phyloP scores from a whole-genome alignment of 1,140 invertebrate genomes.

The Cydia amplana region DNA sequence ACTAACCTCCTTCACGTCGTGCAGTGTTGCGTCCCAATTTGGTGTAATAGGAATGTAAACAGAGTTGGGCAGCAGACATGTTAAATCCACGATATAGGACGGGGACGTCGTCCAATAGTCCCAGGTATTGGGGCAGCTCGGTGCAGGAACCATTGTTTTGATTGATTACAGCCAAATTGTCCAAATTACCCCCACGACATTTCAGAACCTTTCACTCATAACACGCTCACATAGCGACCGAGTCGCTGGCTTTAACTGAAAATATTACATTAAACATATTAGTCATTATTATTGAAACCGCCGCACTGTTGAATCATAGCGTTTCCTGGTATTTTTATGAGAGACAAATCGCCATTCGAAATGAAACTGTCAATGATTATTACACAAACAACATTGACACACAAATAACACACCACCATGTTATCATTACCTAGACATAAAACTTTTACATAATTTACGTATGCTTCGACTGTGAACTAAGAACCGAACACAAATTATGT shows the following conservation, averaged over 20 bases:
- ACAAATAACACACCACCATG: slow-evolving; percentile 41
- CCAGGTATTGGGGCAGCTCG: slow-evolving; percentile 81
- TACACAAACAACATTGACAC: slow-evolving; percentile 67
- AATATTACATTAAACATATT: slow-evolving; percentile 58
- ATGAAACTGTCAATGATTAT: slow-evolving; percentile 71
- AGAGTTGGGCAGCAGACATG: slow-evolving; percentile 92
- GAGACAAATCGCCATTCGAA: slow-evolving; percentile 75
- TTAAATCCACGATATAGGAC: slow-evolving; percentile 84
- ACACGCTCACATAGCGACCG: slow-evolving; percentile 53
- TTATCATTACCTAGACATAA: slow-evolving; percentile 53
- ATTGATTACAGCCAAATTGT: slow-evolving; percentile 55
- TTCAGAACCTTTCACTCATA: slow-evolving; percentile 63
- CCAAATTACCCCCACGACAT: slow-evolving; percentile 67
- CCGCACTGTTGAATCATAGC: slow-evolving; percentile 75
- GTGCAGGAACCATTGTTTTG: slow-evolving; percentile 84
- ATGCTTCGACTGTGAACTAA: slow-evolving; percentile 44
- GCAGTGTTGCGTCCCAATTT: slow-evolving; percentile 86
- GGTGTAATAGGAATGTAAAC: slow-evolving; percentile 86
- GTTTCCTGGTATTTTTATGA: slow-evolving; percentile 79
- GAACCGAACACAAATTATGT: slow-evolving; percentile 56
- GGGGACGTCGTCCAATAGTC: slow-evolving; percentile 83
- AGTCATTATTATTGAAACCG: slow-evolving; percentile 62
- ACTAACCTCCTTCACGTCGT: slow-evolving; percentile 91
- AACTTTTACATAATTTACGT: slow-evolving; percentile 62
- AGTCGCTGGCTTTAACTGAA: slow-evolving; percentile 62